phyloP scores from a whole-genome alignment of 2,888 invertebrate genomes.

The Orthonychiurus folsomi region DNA sequence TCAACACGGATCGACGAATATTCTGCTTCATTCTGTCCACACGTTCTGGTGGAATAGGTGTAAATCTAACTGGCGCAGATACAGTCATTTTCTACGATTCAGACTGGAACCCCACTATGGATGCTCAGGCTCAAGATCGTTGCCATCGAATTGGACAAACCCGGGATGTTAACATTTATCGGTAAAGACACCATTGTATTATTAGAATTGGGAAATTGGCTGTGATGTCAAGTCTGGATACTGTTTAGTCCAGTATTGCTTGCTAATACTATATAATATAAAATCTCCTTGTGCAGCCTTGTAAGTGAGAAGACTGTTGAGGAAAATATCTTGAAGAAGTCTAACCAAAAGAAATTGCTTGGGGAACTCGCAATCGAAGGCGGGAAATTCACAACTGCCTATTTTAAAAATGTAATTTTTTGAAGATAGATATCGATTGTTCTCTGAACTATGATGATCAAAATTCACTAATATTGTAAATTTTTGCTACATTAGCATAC shows the following conservation, averaged over 20 bases:
- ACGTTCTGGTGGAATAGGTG: conserved; percentile 92
- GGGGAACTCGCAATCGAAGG: conserved; percentile 97
- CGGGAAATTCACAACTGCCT: conserved; percentile 95
- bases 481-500: conserved; percentile 56
- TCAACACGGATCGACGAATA: conserved; percentile 87
- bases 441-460: neutral
- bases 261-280: conserved; percentile 24
- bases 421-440: neutral
- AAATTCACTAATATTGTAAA: too few species aligned
- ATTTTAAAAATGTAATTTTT: conserved; percentile 84
- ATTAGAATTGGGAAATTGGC: conserved; percentile 7
- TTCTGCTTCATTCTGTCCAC: conserved; percentile 98
- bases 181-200: conserved; percentile 48
- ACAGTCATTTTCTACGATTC: conserved; percentile 99
- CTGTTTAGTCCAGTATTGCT: conserved; percentile 13
- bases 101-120: conserved; percentile 99
- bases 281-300: too few species aligned
- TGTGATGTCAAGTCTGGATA: conserved; percentile 11
- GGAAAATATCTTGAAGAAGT: conserved; percentile 98
- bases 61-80: conserved; percentile 97
- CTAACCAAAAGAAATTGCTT: conserved; percentile 89
- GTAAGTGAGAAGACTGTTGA: conserved; percentile 96
- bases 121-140: conserved; percentile 91
- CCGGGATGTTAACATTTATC: conserved; percentile 95
- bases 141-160: conserved; percentile 99